Conservation (phyloP, 2,797 vertebrate species). For the Pseudomugil tenellus region DNA sequence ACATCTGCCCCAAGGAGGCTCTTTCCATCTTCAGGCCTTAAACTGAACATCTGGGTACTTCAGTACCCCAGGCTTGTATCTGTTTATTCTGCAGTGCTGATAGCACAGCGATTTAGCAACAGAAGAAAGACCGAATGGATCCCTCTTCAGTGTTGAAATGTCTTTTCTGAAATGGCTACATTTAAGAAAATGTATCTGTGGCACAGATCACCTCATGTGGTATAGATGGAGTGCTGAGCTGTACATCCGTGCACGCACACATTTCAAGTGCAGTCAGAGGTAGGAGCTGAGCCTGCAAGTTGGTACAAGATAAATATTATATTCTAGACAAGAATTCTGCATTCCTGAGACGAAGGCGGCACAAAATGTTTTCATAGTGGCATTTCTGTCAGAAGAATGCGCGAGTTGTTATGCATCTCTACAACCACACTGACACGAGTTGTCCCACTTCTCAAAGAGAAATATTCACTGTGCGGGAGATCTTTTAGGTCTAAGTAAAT, state of each 20-base stretch:
- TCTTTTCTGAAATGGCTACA: conserved; percentile 61
- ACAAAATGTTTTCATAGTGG: conserved; percentile 69
- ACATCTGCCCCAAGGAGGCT: conserved; percentile 54
- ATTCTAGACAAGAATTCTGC: conserved; percentile 72
- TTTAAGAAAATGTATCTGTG: conserved; percentile 60
- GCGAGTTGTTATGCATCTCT: conserved; percentile 54
- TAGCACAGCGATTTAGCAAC: conserved; percentile 34
- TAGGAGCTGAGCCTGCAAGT: conserved; percentile 62
- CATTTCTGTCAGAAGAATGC: conserved; percentile 75
- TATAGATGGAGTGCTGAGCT: conserved; percentile 60
- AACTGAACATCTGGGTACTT: conserved; percentile 65
- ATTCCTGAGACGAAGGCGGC: conserved; percentile 66
- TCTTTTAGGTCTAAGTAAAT: conserved; percentile 56
- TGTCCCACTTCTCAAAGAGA: conserved; percentile 52
- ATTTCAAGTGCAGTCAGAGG: conserved; percentile 57
- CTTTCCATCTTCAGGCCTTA: conserved; percentile 53
- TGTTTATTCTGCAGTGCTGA: conserved; percentile 62
- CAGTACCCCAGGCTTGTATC: conserved; percentile 61
- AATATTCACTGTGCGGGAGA: conserved; percentile 35
- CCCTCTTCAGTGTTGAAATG: conserved; percentile 52
- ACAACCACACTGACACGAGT: conserved; percentile 61
- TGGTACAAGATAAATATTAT: conserved; percentile 81
- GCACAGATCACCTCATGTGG: conserved; percentile 60
- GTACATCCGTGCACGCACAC: conserved; percentile 54
- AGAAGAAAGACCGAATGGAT: conserved; percentile 43